These are phyloP conservation scores for Sinelater perroti DNA, from an alignment of 2,888 invertebrate genomes.

Conservation along the genomic window DNA sequence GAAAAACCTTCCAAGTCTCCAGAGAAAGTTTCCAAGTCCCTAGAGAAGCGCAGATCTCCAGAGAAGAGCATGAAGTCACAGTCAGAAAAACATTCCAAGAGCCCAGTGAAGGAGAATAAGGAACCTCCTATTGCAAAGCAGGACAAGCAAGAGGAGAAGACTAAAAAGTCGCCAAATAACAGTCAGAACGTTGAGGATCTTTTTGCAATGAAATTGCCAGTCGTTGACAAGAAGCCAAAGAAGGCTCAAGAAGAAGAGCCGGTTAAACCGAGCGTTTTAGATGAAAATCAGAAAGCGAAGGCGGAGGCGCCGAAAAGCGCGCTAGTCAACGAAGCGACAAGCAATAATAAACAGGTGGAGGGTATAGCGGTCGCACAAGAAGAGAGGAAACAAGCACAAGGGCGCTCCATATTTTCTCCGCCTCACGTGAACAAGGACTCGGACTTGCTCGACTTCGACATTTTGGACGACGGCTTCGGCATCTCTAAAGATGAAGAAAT, in stretches of 20 bases:
- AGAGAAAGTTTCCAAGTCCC: constrained; percentile 28
- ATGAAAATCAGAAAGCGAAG: constrained; percentile 19
- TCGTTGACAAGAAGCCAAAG: constrained; percentile 45
- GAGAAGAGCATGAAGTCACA: constrained; percentile 26
- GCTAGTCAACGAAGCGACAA: constrained; percentile 35
- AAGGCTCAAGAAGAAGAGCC: constrained; percentile 22
- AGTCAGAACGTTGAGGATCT: constrained; percentile 49
- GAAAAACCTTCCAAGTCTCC: constrained; percentile 47
- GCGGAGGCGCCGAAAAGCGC: background rate
- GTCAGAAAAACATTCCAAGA: constrained; percentile 26
- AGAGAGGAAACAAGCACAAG: constrained; percentile 58
- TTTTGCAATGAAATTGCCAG: constrained; percentile 45
- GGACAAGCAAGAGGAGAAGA: background rate
- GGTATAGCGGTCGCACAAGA: constrained; percentile 13
- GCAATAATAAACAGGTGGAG: constrained; percentile 16
- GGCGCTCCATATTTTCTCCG: constrained; percentile 76
- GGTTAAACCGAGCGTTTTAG: constrained; percentile 3
- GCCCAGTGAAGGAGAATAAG: constrained; percentile 40
- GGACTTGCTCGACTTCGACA: constrained; percentile 67
- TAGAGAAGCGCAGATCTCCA: constrained; percentile 27
- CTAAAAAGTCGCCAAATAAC: constrained; percentile 41
- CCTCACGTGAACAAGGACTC: constrained; percentile 68
- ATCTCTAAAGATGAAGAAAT: constrained; percentile 68
- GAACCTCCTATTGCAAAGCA: too few relatives aligned
- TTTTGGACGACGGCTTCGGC: constrained; percentile 69